A percentile compares a stretch with the other conserved stretches of the same genome.
Evolutionary conservation across 2,888 invertebrate species (phyloP).

Genomic region (Agrochola macilenta): DNA sequence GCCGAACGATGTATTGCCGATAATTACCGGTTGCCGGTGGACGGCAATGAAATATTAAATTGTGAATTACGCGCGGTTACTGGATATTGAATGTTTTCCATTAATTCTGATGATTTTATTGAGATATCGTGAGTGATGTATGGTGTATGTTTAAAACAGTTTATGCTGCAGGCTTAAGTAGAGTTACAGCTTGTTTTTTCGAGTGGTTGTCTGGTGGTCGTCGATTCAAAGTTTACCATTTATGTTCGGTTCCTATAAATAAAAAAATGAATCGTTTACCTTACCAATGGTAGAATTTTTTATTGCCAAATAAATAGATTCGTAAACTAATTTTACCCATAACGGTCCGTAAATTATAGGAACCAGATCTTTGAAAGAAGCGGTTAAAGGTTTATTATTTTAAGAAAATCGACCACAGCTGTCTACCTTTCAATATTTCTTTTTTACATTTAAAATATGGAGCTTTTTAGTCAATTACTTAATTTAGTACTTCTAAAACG

Average conservation of each 20-base stretch:
- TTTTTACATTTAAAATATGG: neutral
- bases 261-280: too few species aligned
- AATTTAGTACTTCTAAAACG: too few species aligned
- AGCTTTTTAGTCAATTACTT: neutral
- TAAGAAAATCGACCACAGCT: neutral
- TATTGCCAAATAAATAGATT: too few species aligned
- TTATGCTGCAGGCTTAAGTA: conserved; percentile 5
- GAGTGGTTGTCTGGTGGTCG: neutral
- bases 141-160: conserved; percentile 1
- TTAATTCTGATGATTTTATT: conserved; percentile 54
- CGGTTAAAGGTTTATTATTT: neutral
- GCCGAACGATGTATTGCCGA: conserved; percentile 72
- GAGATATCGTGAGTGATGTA: conserved; percentile 48
- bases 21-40: conserved; percentile 69
- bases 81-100: conserved; percentile 61
- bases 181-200: conserved; percentile 21
- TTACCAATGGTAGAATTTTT: too few species aligned
- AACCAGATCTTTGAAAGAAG: neutral
- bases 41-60: conserved; percentile 65
- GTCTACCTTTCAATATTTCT: too few species aligned
- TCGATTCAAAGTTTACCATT: neutral
- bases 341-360: too few species aligned
- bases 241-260: neutral
- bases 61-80: conserved; percentile 55
- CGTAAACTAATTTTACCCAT: too few species aligned